These are phyloP conservation scores for Heterotis niloticus DNA, from an alignment of 2,113 vertebrate genomes.

Conservation along the genomic window DNA sequence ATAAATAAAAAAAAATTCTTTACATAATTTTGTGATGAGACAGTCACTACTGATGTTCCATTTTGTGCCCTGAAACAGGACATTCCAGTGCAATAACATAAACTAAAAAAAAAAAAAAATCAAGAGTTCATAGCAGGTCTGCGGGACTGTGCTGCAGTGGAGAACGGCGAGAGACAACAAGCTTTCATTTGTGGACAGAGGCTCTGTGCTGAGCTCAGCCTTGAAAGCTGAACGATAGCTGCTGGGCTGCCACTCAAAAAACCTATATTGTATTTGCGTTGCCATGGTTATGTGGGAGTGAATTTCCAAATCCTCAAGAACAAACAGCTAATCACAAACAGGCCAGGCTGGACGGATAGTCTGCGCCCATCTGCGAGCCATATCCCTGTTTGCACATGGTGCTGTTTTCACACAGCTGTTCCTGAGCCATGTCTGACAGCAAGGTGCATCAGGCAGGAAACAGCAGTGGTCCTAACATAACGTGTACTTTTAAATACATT, in stretches of 20 bases:
- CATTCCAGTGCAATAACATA: neutral
- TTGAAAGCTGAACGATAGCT: conserved; percentile 48
- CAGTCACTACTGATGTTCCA: neutral
- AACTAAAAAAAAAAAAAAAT: conserved; percentile 15
- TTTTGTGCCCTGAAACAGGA: neutral
- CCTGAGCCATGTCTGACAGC: conserved; percentile 17
- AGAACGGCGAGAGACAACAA: conserved; percentile 35
- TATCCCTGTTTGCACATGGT: conserved; percentile 19
- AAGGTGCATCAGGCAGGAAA: neutral
- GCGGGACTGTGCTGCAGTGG: conserved; percentile 47
- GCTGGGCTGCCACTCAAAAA: conserved; percentile 52
- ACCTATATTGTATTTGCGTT: conserved; percentile 61
- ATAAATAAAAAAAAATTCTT: neutral
- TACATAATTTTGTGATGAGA: conserved; percentile 14
- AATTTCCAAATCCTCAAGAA: conserved; percentile 62
- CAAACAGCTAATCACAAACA: conserved; percentile 49
- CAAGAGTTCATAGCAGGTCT: conserved; percentile 47
- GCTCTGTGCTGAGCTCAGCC: conserved; percentile 32
- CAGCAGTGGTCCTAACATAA: conserved; percentile 3
- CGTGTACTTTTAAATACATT: conserved; percentile 8
- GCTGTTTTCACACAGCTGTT: conserved; percentile 1
- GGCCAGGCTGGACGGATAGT: conserved; percentile 47
- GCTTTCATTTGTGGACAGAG: conserved; percentile 40
- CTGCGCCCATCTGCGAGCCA: conserved; percentile 52
- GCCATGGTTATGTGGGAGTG: conserved; percentile 60